Evolutionary conservation across 2,113 vertebrate genomes (phyloP), one percentile per base, ranked within the genome.

Genomic region (Rhagologus leucostigma): DNA sequence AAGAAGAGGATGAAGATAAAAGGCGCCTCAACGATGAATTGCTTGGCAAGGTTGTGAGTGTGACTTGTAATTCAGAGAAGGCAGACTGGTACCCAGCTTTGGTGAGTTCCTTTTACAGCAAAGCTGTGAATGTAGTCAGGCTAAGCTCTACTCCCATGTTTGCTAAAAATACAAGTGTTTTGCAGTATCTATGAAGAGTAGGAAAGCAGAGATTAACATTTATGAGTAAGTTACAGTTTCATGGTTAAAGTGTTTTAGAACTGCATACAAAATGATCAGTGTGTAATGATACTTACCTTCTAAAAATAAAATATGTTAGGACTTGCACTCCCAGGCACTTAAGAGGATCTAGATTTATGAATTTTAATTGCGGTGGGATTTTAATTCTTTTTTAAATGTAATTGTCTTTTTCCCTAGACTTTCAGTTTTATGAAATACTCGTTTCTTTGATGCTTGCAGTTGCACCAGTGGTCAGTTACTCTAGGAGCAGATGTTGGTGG

Each of bases 1-100:
- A 99, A 82, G 99, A 99, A 4, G 99, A 99, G 69, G 99, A 99
- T 44, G 99, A 99, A 23, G 99, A 99, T 96, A 97, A 98, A 91
- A 97, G 98, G 44, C 98, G 99, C 69, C 97, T 99, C 47, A 98
- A 97, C 8, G 99, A 99, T 49, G 98, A 99, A 63, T 97, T 99
- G 79, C 92, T 99, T 97, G 99, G 99, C 65, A 99, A 99, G 95
- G 98, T 99, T 91, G 99, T 99, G 89, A 98, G 97, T 77, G 98
- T 99, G 84, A 89, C 96, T 52, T 97, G 96, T 86, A 89, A 97
- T 84, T 19, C 96, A 27, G 94, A 98, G 77, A 98, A 96, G 92
- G 87, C 93, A 35, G 97, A 97, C 71, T 99, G 99, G 97, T 99
- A 98, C 95, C 98, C 99, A 81, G 99, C 98, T 85, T 98, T 99